Conservation (phyloP, 2,113 vertebrate genomes). For the Procapra przewalskii region DNA sequence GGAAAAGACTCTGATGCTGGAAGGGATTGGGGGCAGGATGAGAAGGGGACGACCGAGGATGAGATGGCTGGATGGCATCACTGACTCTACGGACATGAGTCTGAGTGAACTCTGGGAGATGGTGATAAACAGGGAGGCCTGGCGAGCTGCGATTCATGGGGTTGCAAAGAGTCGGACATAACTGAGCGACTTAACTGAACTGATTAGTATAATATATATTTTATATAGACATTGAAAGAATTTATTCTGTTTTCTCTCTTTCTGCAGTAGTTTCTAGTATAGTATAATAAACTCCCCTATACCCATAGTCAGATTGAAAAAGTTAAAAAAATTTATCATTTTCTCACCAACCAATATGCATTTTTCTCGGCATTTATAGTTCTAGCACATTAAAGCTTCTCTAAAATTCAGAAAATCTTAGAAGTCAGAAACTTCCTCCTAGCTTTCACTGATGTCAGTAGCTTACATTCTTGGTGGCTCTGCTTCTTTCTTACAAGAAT, state of each 20-base stretch:
- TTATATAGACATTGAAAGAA: neutral
- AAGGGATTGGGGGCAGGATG: too few species aligned
- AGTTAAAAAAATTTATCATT: neutral
- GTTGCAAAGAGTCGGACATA: too few species aligned
- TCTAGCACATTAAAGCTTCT: neutral
- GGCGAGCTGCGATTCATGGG: too few species aligned
- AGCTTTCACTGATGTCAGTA: neutral
- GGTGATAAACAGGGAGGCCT: too few species aligned
- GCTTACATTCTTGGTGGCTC: neutral
- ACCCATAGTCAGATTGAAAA: neutral
- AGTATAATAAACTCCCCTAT: neutral
- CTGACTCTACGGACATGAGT: too few species aligned
- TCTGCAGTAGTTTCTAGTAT: neutral
- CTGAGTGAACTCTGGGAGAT: too few species aligned
- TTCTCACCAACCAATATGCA: neutral
- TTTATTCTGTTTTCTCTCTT: neutral
- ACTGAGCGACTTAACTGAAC: too few species aligned
- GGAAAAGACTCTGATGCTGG: too few species aligned
- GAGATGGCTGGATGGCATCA: too few species aligned
- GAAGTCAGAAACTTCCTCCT: neutral
- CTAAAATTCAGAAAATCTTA: neutral
- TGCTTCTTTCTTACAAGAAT: neutral
- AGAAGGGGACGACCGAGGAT: too few species aligned
- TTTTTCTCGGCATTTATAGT: neutral
- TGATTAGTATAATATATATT: neutral